Conservation (phyloP, 2,888 invertebrate genomes). For the Agrypnus murinus region DNA sequence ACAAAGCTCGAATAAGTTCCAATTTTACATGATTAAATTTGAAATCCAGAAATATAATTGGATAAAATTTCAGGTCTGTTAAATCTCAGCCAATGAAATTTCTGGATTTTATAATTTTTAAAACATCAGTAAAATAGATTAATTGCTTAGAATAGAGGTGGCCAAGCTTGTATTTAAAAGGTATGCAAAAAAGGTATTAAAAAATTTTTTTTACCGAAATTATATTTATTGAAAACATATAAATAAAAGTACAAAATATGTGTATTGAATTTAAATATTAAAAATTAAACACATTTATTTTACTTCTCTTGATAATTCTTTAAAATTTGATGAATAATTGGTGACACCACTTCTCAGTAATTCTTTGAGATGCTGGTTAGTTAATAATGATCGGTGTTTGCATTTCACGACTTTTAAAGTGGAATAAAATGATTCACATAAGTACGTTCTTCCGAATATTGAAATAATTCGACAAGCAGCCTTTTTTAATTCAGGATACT, state of each 20-base stretch:
- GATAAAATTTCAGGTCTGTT: too few species aligned
- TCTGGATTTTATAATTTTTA: too few species aligned
- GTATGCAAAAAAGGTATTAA: constrained; percentile 31
- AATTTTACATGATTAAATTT: too few species aligned
- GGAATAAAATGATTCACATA: constrained; percentile 49
- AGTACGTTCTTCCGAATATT: constrained; percentile 54
- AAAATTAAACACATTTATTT: constrained; percentile 50
- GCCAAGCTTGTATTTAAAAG: constrained; percentile 29
- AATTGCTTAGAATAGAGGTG: too few species aligned
- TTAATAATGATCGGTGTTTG: constrained; percentile 53
- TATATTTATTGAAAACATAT: constrained; percentile 39
- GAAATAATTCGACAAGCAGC: constrained; percentile 53
- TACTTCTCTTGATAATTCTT: constrained; percentile 46
- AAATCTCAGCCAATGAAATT: too few species aligned
- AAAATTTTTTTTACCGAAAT: constrained; percentile 33
- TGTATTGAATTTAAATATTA: constrained; percentile 48
- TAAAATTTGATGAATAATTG: constrained; percentile 51
- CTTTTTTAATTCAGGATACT: constrained; percentile 54
- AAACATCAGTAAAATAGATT: too few species aligned
- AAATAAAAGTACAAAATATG: constrained; percentile 41
- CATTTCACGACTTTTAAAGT: constrained; percentile 52
- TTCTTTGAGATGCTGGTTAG: constrained; percentile 53
- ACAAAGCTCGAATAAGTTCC: too few species aligned
- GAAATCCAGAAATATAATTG: too few species aligned
- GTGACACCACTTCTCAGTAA: constrained; percentile 51